Evolutionary conservation across 2,888 invertebrate genomes (phyloP).

Genomic region (Hoplodrina blanda): DNA sequence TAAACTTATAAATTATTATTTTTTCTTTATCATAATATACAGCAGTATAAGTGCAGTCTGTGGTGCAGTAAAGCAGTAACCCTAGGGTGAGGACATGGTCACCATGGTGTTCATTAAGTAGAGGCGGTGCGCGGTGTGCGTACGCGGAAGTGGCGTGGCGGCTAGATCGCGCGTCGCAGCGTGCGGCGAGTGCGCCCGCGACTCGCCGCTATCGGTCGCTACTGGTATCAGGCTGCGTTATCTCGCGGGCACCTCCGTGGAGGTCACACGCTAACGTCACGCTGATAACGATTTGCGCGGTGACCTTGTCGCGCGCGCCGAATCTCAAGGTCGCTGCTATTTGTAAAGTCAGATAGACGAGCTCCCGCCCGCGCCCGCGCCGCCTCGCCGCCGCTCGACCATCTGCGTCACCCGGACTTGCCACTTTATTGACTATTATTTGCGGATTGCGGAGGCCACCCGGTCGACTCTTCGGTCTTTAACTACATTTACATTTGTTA

Average conservation of each 20-base stretch:
- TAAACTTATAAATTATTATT: too few relatives aligned
- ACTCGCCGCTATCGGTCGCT: slow-evolving; percentile 84
- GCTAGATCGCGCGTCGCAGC: slow-evolving; percentile 53
- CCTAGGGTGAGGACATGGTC: slow-evolving; percentile 2
- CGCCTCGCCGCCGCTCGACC: slow-evolving; percentile 66
- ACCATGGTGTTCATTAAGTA: slow-evolving; percentile 9
- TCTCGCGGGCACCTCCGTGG: slow-evolving; percentile 88
- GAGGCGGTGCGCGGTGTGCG: slow-evolving; percentile 50
- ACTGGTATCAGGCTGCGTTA: slow-evolving; percentile 83
- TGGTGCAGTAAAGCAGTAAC: background rate
- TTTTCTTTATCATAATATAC: too few relatives aligned
- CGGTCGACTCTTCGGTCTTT: slow-evolving; percentile 71
- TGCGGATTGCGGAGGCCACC: slow-evolving; percentile 81
- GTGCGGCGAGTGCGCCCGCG: slow-evolving; percentile 66
- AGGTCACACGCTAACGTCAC: slow-evolving; percentile 89
- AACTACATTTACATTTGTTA: slow-evolving; percentile 60
- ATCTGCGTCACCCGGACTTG: slow-evolving; percentile 83
- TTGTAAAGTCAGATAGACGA: slow-evolving; percentile 87
- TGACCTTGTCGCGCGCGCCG: slow-evolving; percentile 90
- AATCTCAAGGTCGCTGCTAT: slow-evolving; percentile 89
- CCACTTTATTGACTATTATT: slow-evolving; percentile 83
- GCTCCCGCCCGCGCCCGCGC: slow-evolving; percentile 74
- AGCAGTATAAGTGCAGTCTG: background rate
- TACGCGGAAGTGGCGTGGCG: slow-evolving; percentile 59
- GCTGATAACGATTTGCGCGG: slow-evolving; percentile 90